Evolutionary conservation across 2,113 vertebrate species (phyloP).

Genomic region (Pan troglodytes): NHGRI_mPanTro3-v2.1_pri NC_072402.2:163048501-163049000

Average conservation of each 20-base stretch:
- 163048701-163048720: background rate
- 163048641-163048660: background rate
- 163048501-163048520: constrained; percentile 62
- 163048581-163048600: constrained; percentile 80
- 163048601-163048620: constrained; percentile 78
- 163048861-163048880: background rate
- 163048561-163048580: constrained; percentile 77
- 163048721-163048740: background rate
- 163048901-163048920: background rate
- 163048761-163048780: background rate
- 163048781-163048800: background rate
- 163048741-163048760: background rate
- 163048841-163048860: background rate
- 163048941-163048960: background rate
- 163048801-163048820: background rate
- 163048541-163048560: constrained; percentile 63
- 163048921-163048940: background rate
- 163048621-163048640: constrained; percentile 78
- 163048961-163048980: background rate
- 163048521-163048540: constrained; percentile 74
- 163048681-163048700: background rate
- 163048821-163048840: background rate
- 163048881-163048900: background rate
- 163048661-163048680: background rate
- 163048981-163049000: background rate